These are phyloP conservation scores for Liasis olivaceus DNA, from an alignment of 2,797 vertebrate species.

Conservation along the genomic window DNA sequence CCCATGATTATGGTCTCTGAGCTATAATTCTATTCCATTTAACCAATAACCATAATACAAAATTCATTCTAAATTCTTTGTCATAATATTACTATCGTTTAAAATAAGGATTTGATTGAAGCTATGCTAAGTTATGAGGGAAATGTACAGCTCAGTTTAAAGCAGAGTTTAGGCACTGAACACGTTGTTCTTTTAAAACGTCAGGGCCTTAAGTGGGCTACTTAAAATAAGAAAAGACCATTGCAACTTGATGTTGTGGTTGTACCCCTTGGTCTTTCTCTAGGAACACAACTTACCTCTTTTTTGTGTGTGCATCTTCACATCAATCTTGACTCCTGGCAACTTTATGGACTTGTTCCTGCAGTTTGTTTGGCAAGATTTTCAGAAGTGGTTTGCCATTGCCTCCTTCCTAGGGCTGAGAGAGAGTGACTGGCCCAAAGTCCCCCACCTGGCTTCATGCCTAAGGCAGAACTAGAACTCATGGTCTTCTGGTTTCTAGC, in stretches of 20 bases:
- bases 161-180: background rate
- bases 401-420: too few relatives aligned
- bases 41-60: background rate
- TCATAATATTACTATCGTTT: background rate
- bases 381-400: too few relatives aligned
- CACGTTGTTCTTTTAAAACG: background rate
- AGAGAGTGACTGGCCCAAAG: too few relatives aligned
- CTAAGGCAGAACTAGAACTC: too few relatives aligned
- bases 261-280: background rate
- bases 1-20: background rate
- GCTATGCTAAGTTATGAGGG: background rate
- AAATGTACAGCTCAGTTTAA: background rate
- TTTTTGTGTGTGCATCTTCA: background rate
- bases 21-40: constrained; percentile 53
- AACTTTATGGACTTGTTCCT: too few relatives aligned
- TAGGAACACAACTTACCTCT: background rate
- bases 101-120: background rate
- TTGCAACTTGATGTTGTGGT: background rate
- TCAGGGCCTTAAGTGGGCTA: background rate
- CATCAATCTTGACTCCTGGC: background rate
- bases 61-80: background rate
- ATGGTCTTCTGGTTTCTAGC: too few relatives aligned
- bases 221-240: background rate
- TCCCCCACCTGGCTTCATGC: too few relatives aligned
- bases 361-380: too few relatives aligned